These are phyloP conservation scores for Squalus acanthias DNA, from an alignment of 2,797 vertebrate species.

Conservation along the genomic window DNA sequence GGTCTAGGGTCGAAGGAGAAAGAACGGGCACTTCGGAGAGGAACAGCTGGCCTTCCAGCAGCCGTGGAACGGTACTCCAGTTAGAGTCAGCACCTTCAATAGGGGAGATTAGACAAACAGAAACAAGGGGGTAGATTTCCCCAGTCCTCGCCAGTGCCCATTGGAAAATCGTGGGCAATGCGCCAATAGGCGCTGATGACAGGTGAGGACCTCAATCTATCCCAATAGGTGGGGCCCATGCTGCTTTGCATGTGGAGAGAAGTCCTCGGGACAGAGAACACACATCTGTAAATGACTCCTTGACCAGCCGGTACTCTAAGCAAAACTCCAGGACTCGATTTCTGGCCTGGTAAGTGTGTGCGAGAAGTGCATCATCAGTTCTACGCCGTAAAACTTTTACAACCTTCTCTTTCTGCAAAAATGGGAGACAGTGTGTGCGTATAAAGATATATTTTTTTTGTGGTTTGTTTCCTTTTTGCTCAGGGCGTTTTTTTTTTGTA, in stretches of 20 bases:
- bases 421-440: background rate
- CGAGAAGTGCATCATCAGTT: background rate
- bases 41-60: background rate
- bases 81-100: background rate
- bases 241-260: background rate
- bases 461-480: background rate
- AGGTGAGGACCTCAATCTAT: background rate
- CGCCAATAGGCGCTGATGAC: background rate
- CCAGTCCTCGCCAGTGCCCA: background rate
- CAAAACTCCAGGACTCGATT: background rate
- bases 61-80: background rate
- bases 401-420: background rate
- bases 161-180: background rate
- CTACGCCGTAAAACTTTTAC: background rate
- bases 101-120: background rate
- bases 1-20: background rate
- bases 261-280: background rate
- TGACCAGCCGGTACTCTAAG: background rate
- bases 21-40: too few species aligned
- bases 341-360: too few species aligned
- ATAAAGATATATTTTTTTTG: background rate
- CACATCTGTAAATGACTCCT: background rate
- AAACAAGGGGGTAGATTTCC: background rate
- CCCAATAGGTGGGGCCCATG: background rate
- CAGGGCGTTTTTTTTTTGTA: background rate